Base-by-base conservation (phyloP, 2,888 invertebrate species). In the Lordiphosa andalusiaca region DNA sequence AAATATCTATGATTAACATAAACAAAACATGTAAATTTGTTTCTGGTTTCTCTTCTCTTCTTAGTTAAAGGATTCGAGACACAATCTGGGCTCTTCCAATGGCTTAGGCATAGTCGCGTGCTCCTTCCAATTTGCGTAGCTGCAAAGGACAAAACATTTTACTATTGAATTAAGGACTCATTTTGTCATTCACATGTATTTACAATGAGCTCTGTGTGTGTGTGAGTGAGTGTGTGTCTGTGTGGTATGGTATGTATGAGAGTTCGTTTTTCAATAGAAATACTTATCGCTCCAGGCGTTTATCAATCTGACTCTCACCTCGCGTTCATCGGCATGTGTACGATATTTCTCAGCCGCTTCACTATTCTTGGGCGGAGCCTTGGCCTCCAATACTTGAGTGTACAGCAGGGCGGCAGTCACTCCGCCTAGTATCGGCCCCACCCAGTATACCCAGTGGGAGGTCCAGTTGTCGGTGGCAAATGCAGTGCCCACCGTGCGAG, bases 381-480 rank as follows among this genome's bases (percentile, higher is more conserved):
- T 86, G 37, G 87, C 86, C 60, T 88, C 87, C 53, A 89, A 70
- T 23, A 86, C 69, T 65, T 86, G 81, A 37, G 93, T 93, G 89
- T 96, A 96, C 46, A 96, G 89, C 21, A 96, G 90, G 4, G 94
- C 93, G 2, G 94, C 96, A 0, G 93, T 92, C 49, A 95, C 91
- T 5, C 95, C 96, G 37, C 96, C 96, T 2, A 94, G 90, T 60
- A 95, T 92, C 0, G 96, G 96, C 0, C 96, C 97, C n/a, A 93
- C 92, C 96, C 96, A 97, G 90, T 96, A 97, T 0, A 96, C 94
- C 96, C 97, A 97, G 83, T 97, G 97, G 74, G 95, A 89, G 3
- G 90, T 89, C 94, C 95, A 97, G 30, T 90, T 89, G 62, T 92
- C 92, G 69, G 93, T 92, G 56, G 96, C 93, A 21, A 96, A 92